These are phyloP conservation scores for Archips xylosteana DNA, from an alignment of 2,888 invertebrate genomes.

Conservation along the genomic window DNA sequence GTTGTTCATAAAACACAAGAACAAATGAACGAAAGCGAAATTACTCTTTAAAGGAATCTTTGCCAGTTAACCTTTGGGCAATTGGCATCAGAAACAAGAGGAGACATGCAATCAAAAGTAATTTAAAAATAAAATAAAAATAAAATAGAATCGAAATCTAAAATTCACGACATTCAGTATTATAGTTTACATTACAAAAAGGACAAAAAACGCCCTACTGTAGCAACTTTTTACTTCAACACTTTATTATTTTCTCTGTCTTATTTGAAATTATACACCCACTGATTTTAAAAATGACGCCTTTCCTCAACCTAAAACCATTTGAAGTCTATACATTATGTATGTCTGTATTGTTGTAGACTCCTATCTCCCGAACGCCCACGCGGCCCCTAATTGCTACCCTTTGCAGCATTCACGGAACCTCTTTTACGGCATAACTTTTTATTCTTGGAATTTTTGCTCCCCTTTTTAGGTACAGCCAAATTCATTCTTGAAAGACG, in stretches of 20 bases:
- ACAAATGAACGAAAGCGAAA: too few species aligned
- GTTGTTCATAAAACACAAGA: too few species aligned
- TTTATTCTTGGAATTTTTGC: not conserved
- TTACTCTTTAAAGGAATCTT: too few species aligned
- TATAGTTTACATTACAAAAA: too few species aligned
- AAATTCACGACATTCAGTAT: too few species aligned
- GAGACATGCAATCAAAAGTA: too few species aligned
- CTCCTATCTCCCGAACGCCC: not conserved
- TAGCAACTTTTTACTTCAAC: too few species aligned
- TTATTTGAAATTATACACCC: not conserved
- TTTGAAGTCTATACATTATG: not conserved
- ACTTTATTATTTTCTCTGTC: not conserved
- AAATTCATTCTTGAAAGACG: not conserved
- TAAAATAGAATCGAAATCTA: too few species aligned
- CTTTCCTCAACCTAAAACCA: not conserved
- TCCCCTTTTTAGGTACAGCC: not conserved
- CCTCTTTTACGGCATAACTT: conserved; percentile 2
- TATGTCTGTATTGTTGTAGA: not conserved
- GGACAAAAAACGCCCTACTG: too few species aligned
- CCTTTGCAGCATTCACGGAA: conserved; percentile 3
- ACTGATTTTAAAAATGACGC: not conserved
- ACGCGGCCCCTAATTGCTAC: conserved; percentile 4
- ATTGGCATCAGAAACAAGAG: too few species aligned
- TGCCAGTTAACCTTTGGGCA: too few species aligned
- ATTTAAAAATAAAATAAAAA: too few species aligned